Conservation (phyloP, 2,113 vertebrate genomes). For the Phoxinus phoxinus region DNA sequence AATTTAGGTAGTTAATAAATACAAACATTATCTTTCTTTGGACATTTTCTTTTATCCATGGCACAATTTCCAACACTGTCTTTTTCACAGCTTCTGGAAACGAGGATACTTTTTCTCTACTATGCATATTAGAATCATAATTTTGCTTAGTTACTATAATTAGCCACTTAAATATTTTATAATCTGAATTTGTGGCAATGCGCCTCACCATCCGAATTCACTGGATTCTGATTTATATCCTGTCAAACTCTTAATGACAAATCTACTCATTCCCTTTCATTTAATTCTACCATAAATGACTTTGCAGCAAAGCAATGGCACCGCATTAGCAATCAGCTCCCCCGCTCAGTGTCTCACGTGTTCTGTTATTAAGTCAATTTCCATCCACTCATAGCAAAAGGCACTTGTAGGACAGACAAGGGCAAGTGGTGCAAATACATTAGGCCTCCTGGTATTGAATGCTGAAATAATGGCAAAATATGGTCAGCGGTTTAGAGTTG, state of each 20-base stretch:
- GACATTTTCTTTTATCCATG: neutral
- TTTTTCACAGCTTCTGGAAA: neutral
- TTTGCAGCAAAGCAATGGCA: neutral
- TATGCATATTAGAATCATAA: neutral
- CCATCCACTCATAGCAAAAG: conserved; percentile 22
- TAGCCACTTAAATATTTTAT: conserved; percentile 31
- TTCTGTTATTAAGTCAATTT: conserved; percentile 35
- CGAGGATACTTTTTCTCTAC: neutral
- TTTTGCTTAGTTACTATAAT: conserved; percentile 32
- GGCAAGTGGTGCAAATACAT: conserved; percentile 38
- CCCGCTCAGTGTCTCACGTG: neutral
- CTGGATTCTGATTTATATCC: conserved; percentile 33
- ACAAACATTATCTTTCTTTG: neutral
- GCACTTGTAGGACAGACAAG: conserved; percentile 51
- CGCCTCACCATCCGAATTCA: neutral
- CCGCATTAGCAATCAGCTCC: conserved; percentile 27
- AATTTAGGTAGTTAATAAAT: neutral
- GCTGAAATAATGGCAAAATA: conserved; percentile 23
- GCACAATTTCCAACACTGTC: neutral
- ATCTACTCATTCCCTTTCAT: conserved; percentile 38
- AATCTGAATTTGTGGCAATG: conserved; percentile 5
- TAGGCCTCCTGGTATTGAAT: neutral
- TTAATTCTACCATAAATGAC: conserved; percentile 18
- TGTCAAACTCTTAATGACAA: conserved; percentile 37
- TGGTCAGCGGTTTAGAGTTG: neutral